These are phyloP conservation scores for Blastobasis adustella DNA, from an alignment of 2,888 invertebrate genomes.

Conservation along the genomic window DNA sequence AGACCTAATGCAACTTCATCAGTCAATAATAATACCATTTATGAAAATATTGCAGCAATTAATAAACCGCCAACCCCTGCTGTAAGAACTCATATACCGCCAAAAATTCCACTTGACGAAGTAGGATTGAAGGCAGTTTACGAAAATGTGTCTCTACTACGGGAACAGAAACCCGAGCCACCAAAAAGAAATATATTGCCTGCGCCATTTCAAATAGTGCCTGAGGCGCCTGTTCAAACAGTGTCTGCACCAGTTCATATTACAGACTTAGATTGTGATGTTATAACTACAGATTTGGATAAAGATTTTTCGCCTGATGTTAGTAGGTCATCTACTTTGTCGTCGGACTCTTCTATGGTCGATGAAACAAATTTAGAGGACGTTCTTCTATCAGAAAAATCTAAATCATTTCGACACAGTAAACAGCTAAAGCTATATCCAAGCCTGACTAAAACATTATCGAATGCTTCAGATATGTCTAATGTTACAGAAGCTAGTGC, in stretches of 20 bases:
- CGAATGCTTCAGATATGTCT: conserved; percentile 52
- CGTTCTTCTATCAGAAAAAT: conserved; percentile 60
- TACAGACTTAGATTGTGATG: conserved; percentile 7
- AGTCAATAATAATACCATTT: conserved; percentile 33
- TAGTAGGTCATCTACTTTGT: conserved; percentile 53
- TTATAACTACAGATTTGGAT: conserved; percentile 26
- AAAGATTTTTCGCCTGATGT: conserved; percentile 26
- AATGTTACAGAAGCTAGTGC: conserved; percentile 59
- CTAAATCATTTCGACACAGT: conserved; percentile 58
- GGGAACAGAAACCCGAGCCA: conserved; percentile 40
- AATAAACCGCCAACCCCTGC: conserved; percentile 50
- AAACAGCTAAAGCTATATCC: conserved; percentile 28
- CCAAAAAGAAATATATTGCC: conserved; percentile 39
- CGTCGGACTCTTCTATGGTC: conserved; percentile 60
- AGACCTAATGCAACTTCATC: conserved; percentile 28
- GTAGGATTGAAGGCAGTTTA: conserved; percentile 39
- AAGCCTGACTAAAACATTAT: conserved; percentile 40
- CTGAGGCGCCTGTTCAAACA: too few species aligned
- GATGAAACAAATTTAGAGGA: conserved; percentile 67
- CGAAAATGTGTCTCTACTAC: conserved; percentile 47
- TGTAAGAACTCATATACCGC: conserved; percentile 46
- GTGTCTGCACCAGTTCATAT: too few species aligned
- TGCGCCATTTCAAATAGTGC: background rate
- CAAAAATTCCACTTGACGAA: conserved; percentile 31
- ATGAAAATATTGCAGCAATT: conserved; percentile 48